Evolutionary conservation across 1,140 invertebrate species (phyloP).

Genomic region (Drosophila aff.): DNA sequence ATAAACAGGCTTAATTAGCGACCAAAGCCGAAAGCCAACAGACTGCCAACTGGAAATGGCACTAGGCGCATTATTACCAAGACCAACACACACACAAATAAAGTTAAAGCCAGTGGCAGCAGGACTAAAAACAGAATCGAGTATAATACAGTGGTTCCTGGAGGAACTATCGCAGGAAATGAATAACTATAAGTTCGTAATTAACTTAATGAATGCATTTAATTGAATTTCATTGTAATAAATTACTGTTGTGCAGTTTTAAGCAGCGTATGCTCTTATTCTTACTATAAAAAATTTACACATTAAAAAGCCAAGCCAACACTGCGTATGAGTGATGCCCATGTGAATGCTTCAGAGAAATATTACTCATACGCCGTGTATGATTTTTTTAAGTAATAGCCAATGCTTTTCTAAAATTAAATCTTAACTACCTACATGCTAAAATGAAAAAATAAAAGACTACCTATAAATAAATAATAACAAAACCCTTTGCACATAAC

Average conservation of each 20-base stretch:
- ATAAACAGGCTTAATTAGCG: slow-evolving; percentile 83
- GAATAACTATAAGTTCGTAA: accelerated
- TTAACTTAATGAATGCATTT: too few relatives aligned
- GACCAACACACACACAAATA: slow-evolving; percentile 36
- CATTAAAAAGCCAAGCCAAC: neutral
- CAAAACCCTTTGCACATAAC: neutral
- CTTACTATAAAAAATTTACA: neutral
- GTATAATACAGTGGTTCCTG: slow-evolving; percentile 25
- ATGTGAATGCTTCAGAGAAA: neutral
- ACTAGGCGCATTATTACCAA: slow-evolving; percentile 66
- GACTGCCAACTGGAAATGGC: slow-evolving; percentile 61
- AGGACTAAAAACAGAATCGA: slow-evolving; percentile 43
- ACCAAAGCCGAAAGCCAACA: slow-evolving; percentile 79
- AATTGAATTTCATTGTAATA: neutral
- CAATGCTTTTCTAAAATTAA: neutral
- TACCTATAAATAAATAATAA: neutral
- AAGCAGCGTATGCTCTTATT: neutral
- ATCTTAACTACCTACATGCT: too few relatives aligned
- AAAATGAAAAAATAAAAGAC: neutral
- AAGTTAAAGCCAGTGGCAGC: slow-evolving; percentile 53
- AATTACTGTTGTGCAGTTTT: neutral
- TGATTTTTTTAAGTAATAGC: neutral
- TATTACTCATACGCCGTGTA: slow-evolving; percentile 4
- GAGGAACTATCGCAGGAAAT: neutral
- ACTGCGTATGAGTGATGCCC: slow-evolving; percentile 2